Base-by-base conservation (phyloP, 92 coral and sea anemone genomes). In the Ricordea florida region DNA sequence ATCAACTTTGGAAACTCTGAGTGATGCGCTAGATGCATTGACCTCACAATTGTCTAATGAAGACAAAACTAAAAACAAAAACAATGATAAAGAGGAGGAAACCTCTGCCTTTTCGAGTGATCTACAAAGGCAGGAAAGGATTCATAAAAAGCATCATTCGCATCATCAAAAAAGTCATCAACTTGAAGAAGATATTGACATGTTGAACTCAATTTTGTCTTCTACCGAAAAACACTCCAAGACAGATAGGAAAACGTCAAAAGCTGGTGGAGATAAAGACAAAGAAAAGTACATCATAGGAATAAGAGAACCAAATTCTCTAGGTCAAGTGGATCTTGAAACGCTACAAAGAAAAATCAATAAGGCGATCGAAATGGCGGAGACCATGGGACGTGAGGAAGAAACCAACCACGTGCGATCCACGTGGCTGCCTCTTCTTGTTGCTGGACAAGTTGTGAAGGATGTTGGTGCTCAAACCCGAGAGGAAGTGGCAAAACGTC, bases 1-100 rank as follows among this genome's bases (percentile, higher is more conserved):
- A 30, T 41, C 86, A n/a, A 82, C 92, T 6, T 62, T 91, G 45
- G 90, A 91, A 62, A 82, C 89, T 18, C 69, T 91, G 17, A 91
- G 93, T 23, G 89, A 83, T 57, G 97, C 97, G 34, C 69, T 91
- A 57, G 74, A 71, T 23, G 51, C 88, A 10, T 78, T 91, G 11
- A 87, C 97, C 24, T 66, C 71, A 1, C 79, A 76, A 53, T 37
- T 58, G 5, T 57, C 68, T 23, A 66, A 37, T 6, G 48, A 28
- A 6, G 50, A 23, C 3, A 60, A 51, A 11, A 73, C 55, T 7
- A 48, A 63, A 40, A 50, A 55, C 29, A 43, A 64, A 18, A 48
- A 61, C 7, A 62, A 63, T 15, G 56, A 27, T 24, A 62, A 73
- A 10, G 57, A 52, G 15, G 15, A 53, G 10, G 10, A 41, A 16